phyloP scores from a whole-genome alignment of 1,140 invertebrate genomes.

The Drosophila setifemur region DNA sequence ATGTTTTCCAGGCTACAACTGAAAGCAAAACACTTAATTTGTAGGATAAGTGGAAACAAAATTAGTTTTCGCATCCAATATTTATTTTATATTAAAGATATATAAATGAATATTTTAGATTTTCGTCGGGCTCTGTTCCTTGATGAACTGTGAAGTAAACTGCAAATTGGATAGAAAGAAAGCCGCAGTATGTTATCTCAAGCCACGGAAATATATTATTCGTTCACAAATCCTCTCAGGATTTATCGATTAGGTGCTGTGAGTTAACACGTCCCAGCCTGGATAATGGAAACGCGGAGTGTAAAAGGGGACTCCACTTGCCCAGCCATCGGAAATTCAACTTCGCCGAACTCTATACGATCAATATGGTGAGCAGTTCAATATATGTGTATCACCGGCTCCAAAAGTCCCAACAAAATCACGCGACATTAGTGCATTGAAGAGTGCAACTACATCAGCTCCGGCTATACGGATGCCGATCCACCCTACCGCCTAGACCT shows the following conservation, averaged over 20 bases:
- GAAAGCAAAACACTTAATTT: too few relatives aligned
- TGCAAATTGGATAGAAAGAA: conserved; percentile 27
- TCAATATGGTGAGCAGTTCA: conserved; percentile 56
- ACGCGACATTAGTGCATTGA: conserved; percentile 48
- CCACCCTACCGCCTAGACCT: conserved; percentile 58
- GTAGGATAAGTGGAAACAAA: too few relatives aligned
- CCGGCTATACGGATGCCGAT: conserved; percentile 59
- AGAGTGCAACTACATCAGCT: conserved; percentile 57
- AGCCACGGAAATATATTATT: neutral
- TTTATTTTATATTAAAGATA: too few relatives aligned
- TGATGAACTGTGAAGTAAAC: conserved; percentile 14
- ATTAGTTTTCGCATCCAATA: too few relatives aligned
- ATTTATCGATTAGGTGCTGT: conserved; percentile 49
- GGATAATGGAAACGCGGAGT: conserved; percentile 44
- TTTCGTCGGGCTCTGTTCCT: neutral
- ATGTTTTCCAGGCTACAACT: too few relatives aligned
- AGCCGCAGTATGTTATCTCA: conserved; percentile 41
- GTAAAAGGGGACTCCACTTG: conserved; percentile 27
- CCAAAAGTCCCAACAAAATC: too few relatives aligned
- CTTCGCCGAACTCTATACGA: conserved; percentile 50
- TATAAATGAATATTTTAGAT: conserved; percentile 3
- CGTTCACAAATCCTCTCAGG: conserved; percentile 2
- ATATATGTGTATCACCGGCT: too few relatives aligned
- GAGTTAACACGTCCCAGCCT: conserved; percentile 48
- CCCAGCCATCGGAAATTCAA: conserved; percentile 30